Percentiles rank a stretch among this genome's conserved stretches.
Conservation (phyloP, 2,797 vertebrate species). For the Trichosurus vulpecula region DNA sequence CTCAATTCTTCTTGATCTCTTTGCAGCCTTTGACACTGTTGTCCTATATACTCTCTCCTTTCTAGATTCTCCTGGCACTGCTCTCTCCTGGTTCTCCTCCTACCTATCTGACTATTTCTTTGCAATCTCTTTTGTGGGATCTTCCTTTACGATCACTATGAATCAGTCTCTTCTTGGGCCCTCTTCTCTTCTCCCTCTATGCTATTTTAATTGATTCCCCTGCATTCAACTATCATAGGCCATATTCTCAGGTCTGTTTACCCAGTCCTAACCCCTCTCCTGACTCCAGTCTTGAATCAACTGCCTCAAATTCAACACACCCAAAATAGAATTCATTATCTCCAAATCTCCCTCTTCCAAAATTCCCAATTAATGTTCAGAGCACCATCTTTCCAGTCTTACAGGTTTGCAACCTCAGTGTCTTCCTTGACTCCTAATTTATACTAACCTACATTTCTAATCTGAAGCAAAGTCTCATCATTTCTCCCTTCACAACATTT, state of each 20-base stretch:
- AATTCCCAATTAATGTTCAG: not conserved
- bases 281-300: not conserved
- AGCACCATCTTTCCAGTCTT: not conserved
- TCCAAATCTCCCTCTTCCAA: not conserved
- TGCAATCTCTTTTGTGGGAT: not conserved
- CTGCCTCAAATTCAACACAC: not conserved
- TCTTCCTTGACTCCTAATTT: not conserved
- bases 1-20: not conserved
- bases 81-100: not conserved
- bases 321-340: not conserved
- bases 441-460: not conserved
- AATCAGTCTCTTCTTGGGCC: not conserved
- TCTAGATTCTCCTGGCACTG: not conserved
- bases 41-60: not conserved
- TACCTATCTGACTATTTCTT: not conserved
- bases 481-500: not conserved
- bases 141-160: not conserved
- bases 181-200: not conserved
- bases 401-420: not conserved
- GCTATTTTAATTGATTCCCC: not conserved
- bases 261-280: not conserved
- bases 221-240: not conserved
- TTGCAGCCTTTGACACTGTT: not conserved
- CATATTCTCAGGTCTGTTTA: not conserved
- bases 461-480: not conserved